Base-by-base conservation (phyloP, 2,113 vertebrate species). In the Grallaria varia region DNA sequence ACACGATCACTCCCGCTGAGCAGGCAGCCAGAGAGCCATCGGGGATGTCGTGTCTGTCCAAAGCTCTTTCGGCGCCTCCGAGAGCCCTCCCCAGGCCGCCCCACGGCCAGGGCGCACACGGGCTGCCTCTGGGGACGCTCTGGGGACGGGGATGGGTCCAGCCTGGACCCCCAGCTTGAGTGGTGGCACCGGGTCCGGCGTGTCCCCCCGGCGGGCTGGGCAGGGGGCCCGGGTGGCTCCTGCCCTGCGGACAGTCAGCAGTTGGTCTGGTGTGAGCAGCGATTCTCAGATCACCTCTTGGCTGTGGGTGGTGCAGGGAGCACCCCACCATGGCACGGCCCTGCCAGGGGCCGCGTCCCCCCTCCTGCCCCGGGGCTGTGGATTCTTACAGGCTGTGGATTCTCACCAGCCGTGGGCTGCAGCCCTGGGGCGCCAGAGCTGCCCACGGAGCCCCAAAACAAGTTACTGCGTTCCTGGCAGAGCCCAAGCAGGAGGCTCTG, bases 1-100 rank as follows among this genome's bases (percentile, higher is more conserved):
- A 99, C 99, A 99, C 99, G 99, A 99, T 99, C 99, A 99, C 99
- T 99, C 99, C 99, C 99, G 99, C 98, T 99, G 99, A 98, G 99
- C 98, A 37, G 98, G 92, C 94, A 96, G 95, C 83, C 81, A 82
- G 86, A 97, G 96, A 91, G 98, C 98, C 99, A 99, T 99, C 99
- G 99, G 99, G 99, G 99, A 99, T 98, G 97, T 98, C 99, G 99
- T 99, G 99, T 99, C 99, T 99, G 98, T 98, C 98, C 99, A 97
- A 98, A 98, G 98, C 98, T 96, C 97, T 98, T 98, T 98, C 97
- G 3, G 91, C 31, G 5, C 86, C 97, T 87, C 72, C 45, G 40
- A 28, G n/a, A 93, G 68, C 52, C 39, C 22, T 47, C 18, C 40
- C 19, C 6, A 5, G 27, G 39, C 49, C 1, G 1, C 81, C 8